Base-by-base conservation (phyloP, 2,113 vertebrate genomes). In the Dasypus novemcinctus region DNA sequence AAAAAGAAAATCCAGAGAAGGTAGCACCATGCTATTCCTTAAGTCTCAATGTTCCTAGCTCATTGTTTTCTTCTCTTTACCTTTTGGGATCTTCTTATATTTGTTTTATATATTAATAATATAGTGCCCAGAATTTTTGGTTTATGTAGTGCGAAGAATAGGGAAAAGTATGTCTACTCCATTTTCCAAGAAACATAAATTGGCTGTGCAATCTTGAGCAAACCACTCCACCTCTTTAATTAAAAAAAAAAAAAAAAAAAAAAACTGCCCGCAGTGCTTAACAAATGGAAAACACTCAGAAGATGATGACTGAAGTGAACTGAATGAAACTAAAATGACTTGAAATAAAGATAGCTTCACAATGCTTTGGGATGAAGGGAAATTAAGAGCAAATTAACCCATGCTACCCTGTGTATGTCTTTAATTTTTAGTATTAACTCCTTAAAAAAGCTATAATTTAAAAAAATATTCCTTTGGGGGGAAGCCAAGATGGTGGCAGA, bases 221-320 rank as follows among this genome's bases (percentile, higher is more conserved):
- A 82, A 63, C 66, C 81, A 36, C 11, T 59, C 84, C 11, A 54
- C 33, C n/a, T 87, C 29, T 66, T 3, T 83, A 25, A 43, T 66
- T 63, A 71, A 76, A 43, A n/a, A n/a, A n/a, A n/a, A n/a, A n/a
- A n/a, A n/a, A n/a, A n/a, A 94, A 79, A 63, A 76, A 43, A 94
- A 79, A 63, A 52, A 63, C n/a, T 69, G 64, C 46, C 20, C 23
- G 52, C 20, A 84, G 59, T 31, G 41, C 57, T 69, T 74, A 91
- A 84, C n/a, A 54, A 61, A 38, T 7, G 9, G 78, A 41, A 88
- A 91, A 27, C 18, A 91, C 64, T 85, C 31, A 49, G 36, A 54
- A 46, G n/a, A 31, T 36, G 49, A 79, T 54, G 27, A 13, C 59
- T 80, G 33, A 38, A 83, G 25, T 38, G 80, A 68, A 91, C 27